Evolutionary conservation across 1,140 invertebrate genomes (phyloP), one percentile per base, ranked within the genome.

Genomic region (Arctopsyche grandis): DNA sequence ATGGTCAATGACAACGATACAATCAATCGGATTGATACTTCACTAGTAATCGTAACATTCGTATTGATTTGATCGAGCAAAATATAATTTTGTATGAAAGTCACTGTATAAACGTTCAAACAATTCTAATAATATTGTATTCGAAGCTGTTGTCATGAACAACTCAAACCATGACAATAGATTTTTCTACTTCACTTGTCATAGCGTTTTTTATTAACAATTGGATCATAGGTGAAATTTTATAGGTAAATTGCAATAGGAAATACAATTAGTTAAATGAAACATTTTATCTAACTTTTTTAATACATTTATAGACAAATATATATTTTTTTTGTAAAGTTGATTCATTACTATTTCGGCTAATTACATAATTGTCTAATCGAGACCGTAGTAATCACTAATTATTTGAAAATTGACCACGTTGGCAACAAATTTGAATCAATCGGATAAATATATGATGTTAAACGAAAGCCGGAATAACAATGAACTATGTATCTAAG

Each of bases 201-300:
- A 66, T 66, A 60, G 56, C 14, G 24, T 9, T 66, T 66, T 66
- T 66, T 9, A 21, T 63, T 52, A 14, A 74, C 12, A 76, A 29
- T 60, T 74, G 24, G 38, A 56, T 14, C 9, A 58, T 76, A 76
- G 74, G 22, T 76, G 19, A 76, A 48, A 76, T 38, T 76, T 63
- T 24, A 76, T 76, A 76, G 74, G 7, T n/a, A 76, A 76, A 76
- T 76, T 76, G 74, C 74, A 76, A 76, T 76, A 76, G 74, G 26
- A 46, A 44, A 46, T 71, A 74, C 21, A 29, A 60, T 63, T 76
- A 76, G 74, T 63, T 60, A 76, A 76, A 76, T 76, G 43, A 58
- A 74, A 58, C 71, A 46, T 71, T 66, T 12, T 66, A 48, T 46
- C 38, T 71, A 71, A 46, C 69, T 71, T 66, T 66, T 66, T 46